Percentiles rank a stretch among this genome's conserved stretches.
Conservation (phyloP, 1,140 invertebrate species). For the Drosophila prosaltans region DNA sequence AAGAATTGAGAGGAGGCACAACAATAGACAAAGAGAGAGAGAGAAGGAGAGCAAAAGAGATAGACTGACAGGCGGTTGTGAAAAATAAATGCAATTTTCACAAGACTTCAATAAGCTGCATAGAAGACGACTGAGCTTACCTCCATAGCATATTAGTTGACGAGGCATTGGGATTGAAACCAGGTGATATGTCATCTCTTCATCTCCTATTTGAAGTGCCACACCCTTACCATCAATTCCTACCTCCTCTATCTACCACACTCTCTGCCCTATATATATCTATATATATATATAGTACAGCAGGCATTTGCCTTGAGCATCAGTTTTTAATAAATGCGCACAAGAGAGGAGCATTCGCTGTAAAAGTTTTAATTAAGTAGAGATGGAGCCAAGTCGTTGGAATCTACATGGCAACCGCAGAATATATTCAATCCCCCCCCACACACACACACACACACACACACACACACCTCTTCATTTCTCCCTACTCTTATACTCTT, state of each 20-base stretch:
- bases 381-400: conserved; percentile 9
- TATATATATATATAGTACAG: background rate
- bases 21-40: conserved; percentile 15
- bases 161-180: conserved; percentile 3
- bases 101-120: conserved; percentile 71
- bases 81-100: conserved; percentile 67
- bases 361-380: conserved; percentile 76
- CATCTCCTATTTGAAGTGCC: conserved; percentile 14
- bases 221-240: conserved; percentile 17
- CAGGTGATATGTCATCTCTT: conserved; percentile 57
- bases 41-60: conserved; percentile 15
- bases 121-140: conserved; percentile 36
- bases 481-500: too few species aligned
- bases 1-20: conserved; percentile 38
- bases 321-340: conserved; percentile 74
- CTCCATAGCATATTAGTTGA: conserved; percentile 9
- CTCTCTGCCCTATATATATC: background rate
- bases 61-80: background rate
- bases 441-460: background rate
- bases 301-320: conserved; percentile 54
- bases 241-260: background rate
- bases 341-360: conserved; percentile 33
- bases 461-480: too few species aligned
- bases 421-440: conserved; percentile 9
- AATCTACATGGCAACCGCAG: conserved; percentile 27